These are phyloP conservation scores for Muraenolepis orangiensis DNA, from an alignment of 2,797 vertebrate species.

Conservation along the genomic window DNA sequence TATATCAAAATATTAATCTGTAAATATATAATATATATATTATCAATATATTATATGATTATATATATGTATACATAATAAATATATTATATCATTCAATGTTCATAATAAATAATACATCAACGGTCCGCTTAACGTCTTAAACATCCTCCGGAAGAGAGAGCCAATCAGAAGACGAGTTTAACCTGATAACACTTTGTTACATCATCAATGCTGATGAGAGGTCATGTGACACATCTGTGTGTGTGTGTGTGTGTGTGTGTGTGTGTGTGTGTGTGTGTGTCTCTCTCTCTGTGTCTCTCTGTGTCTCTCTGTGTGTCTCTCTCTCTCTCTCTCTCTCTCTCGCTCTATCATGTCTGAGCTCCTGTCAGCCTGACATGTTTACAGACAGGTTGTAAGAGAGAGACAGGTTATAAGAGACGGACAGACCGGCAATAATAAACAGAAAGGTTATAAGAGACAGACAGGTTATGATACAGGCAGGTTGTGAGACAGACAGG, in stretches of 20 bases:
- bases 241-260: background rate
- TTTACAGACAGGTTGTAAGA: background rate
- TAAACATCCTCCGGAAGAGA: too few species aligned
- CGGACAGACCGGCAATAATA: background rate
- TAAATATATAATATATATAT: too few species aligned
- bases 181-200: too few species aligned
- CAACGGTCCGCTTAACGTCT: too few species aligned
- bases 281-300: background rate
- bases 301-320: background rate
- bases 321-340: background rate
- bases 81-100: too few species aligned
- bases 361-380: background rate
- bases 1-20: too few species aligned
- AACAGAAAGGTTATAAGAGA: background rate
- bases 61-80: too few species aligned
- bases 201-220: background rate
- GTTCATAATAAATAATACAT: too few species aligned
- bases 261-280: background rate
- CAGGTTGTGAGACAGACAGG: background rate
- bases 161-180: too few species aligned
- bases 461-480: background rate
- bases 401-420: background rate
- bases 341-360: background rate
- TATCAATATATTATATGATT: too few species aligned
- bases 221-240: too few species aligned